Evolutionary conservation across 37 sponge, comb jelly and placozoan species (phyloP), one percentile per base, ranked within the genome.

Genomic region (Halichondria panicea): DNA sequence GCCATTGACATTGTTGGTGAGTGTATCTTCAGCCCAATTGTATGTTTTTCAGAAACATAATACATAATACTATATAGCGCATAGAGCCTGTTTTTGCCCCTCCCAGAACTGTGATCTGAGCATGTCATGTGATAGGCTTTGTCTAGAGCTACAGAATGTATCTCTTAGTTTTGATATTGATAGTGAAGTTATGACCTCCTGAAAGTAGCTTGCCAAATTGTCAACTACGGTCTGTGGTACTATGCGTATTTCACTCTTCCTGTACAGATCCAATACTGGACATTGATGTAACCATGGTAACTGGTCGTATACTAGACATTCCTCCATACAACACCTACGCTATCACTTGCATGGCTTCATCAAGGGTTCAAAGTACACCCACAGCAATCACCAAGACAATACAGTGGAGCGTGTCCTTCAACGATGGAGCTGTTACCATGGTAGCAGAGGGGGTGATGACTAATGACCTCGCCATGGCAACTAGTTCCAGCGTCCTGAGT

Each of bases 241-340:
- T 42, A 13, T n/a, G 28, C 27, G 18, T 6, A 32, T 61, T 15
- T 55, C 9, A 3, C 62, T 57, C 9, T 19, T 27, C 43, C 1
- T 41, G n/a, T 40, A 3, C 44, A 42, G 45, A 21, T 42, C 59
- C 75, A 3, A 56, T 44, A 13, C 3, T 41, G 41, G 28, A 30
- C 1, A n/a, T 60, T 11, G 22, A 7, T 56, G 11, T 56, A 15
- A 57, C 39, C 11, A 19, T 19, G 4, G 24, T 30, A 30, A 33
- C 64, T 63, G 36, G 19, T 42, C 21, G 75, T 22, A 0, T 74
- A 7, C 33, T 59, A 28, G 44, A 74, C n/a, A 63, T 63, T 19
- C 21, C 63, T 63, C 76, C 76, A 25, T 63, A 43, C 52, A 76
- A 76, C 37, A 19, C 35, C 37, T 33, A 50, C 65, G 18, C 50